These are phyloP conservation scores for Tetraneura akinire DNA, from an alignment of 1,140 invertebrate species.

Conservation along the genomic window DNA sequence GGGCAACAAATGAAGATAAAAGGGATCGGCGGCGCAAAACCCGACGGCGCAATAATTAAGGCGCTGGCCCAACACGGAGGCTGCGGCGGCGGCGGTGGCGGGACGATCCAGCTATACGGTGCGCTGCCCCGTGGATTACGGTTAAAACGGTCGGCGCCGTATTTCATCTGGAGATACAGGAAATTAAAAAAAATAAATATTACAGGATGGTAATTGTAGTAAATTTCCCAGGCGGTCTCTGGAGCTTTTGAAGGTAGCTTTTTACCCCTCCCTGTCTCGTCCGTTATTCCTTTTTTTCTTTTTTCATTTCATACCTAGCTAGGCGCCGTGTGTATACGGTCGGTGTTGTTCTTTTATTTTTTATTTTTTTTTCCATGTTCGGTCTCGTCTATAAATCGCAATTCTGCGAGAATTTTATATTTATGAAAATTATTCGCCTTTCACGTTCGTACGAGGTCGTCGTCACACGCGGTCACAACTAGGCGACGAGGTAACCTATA, in stretches of 20 bases:
- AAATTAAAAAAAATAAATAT: constrained; percentile 51
- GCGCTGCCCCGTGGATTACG: constrained; percentile 29
- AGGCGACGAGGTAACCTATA: too few species aligned
- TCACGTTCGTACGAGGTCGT: background rate
- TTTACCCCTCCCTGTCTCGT: background rate
- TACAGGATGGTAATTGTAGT: constrained; percentile 49
- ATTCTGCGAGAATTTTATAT: background rate
- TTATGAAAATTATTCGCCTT: constrained; percentile 1
- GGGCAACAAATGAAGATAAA: constrained; percentile 43
- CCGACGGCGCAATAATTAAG: constrained; percentile 38
- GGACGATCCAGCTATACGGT: too few species aligned
- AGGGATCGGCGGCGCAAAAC: background rate
- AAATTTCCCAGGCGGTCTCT: constrained; percentile 42
- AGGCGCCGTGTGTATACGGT: too few species aligned
- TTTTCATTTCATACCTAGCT: too few species aligned
- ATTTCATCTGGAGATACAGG: constrained; percentile 48
- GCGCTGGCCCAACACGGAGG: background rate
- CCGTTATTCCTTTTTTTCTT: too few species aligned
- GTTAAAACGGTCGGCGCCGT: constrained; percentile 41
- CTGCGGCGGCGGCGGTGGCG: background rate
- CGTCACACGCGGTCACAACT: too few species aligned
- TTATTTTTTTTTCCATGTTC: background rate
- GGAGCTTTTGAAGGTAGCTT: constrained; percentile 27
- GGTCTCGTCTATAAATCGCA: too few species aligned
- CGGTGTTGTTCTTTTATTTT: background rate